Conservation (phyloP, 2,797 vertebrate species). For the Ispidina picta region DNA sequence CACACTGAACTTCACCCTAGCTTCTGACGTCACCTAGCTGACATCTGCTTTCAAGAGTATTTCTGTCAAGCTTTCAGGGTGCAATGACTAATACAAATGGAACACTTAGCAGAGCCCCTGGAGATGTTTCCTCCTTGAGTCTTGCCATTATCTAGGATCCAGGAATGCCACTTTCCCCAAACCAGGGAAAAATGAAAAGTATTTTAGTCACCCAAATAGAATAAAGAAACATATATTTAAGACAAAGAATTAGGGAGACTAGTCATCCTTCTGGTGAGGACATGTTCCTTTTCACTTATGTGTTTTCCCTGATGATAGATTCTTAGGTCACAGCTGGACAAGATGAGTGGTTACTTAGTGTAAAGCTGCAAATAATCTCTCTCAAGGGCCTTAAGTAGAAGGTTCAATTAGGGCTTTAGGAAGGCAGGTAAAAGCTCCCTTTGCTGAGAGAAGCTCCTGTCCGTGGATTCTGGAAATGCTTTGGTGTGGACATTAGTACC, state of each 20-base stretch:
- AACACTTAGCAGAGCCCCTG: not conserved
- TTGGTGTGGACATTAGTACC: not conserved
- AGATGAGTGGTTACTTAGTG: not conserved
- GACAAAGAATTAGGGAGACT: not conserved
- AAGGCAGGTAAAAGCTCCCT: not conserved
- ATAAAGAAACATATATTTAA: not conserved
- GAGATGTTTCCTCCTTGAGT: not conserved
- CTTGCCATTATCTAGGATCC: not conserved
- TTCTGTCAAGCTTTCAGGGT: not conserved
- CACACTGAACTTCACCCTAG: not conserved
- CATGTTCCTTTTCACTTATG: not conserved
- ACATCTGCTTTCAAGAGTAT: not conserved
- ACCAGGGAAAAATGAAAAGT: not conserved
- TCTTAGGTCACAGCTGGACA: not conserved
- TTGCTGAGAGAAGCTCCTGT: not conserved
- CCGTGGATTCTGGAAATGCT: not conserved
- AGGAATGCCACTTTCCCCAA: not conserved
- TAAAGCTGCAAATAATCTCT: not conserved
- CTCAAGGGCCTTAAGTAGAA: not conserved
- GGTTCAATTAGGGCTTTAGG: not conserved
- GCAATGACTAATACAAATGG: not conserved
- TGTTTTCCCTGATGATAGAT: not conserved
- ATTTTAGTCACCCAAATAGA: not conserved
- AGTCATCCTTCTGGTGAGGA: not conserved
- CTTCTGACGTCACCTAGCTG: not conserved